phyloP scores from a whole-genome alignment of 1,140 invertebrate species.

The Brachionus asplanchnoidis region DNA sequence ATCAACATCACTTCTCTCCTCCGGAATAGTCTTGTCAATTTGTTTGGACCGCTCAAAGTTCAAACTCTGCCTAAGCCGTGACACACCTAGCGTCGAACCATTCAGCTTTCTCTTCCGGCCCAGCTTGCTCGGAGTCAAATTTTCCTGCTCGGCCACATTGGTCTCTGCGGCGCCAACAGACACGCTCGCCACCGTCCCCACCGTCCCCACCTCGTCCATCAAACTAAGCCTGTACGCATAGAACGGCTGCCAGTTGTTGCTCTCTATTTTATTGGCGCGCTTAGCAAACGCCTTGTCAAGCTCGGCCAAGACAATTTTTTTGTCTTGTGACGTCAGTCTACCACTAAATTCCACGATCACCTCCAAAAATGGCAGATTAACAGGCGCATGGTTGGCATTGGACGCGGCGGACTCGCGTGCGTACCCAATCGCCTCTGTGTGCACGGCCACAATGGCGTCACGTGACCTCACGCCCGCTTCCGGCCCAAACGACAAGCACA shows the following conservation, averaged over 20 bases:
- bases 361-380: constrained; percentile 84
- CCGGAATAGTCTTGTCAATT: not conserved
- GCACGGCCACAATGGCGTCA: constrained; percentile 89
- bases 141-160: not conserved
- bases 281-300: constrained; percentile 68
- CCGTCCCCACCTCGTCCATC: constrained; percentile 36
- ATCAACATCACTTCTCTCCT: not conserved
- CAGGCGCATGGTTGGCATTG: constrained; percentile 56
- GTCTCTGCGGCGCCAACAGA: not conserved
- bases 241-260: constrained; percentile 35
- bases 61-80: not conserved
- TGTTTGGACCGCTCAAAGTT: not conserved
- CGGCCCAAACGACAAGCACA: constrained; percentile 91
- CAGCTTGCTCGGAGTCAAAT: constrained; percentile 6
- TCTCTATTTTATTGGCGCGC: constrained; percentile 11
- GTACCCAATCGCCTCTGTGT: constrained; percentile 58
- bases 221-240: constrained; percentile 41
- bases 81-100: not conserved
- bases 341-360: constrained; percentile 90
- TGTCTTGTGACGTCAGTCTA: constrained; percentile 91
- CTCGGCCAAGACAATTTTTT: constrained; percentile 77
- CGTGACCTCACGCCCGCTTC: constrained; percentile 89
- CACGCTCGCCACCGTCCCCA: not conserved
- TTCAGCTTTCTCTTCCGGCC: not conserved
- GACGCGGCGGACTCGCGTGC: not conserved